phyloP scores from a whole-genome alignment of 2,113 vertebrate genomes.

The zebrafish (Danio rerio) region DNA sequence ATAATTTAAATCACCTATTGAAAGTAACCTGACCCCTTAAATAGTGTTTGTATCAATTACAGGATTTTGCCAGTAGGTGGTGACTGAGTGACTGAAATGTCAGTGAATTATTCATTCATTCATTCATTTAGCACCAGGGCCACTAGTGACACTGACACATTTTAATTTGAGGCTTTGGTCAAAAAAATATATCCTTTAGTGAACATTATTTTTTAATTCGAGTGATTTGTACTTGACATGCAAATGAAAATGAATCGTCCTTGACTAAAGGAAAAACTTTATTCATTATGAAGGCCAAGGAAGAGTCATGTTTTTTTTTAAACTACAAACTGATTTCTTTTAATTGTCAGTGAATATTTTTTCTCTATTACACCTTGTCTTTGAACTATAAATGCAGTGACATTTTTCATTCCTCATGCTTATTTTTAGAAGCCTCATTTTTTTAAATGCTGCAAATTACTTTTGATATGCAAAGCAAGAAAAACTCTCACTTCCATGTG shows the following conservation, averaged over 20 bases:
- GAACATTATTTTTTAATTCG: neutral
- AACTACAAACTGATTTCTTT: neutral
- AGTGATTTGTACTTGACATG: neutral
- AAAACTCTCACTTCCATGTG: neutral
- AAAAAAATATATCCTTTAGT: neutral
- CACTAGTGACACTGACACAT: neutral
- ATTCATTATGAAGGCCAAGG: neutral
- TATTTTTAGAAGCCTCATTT: neutral
- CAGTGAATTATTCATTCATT: too few relatives aligned
- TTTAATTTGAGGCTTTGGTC: neutral
- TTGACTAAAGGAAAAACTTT: neutral
- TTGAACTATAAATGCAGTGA: neutral
- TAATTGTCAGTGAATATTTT: neutral
- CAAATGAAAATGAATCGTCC: neutral
- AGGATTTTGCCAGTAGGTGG: too few relatives aligned
- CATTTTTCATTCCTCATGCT: neutral
- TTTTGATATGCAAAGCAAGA: neutral
- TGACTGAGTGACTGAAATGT: too few relatives aligned
- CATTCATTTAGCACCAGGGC: too few relatives aligned
- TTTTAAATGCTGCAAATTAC: conserved; percentile 9
- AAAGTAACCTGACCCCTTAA: too few relatives aligned
- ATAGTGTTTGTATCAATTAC: too few relatives aligned
- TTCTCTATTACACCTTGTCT: neutral
- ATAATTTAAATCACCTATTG: too few relatives aligned
- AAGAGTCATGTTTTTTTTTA: too few relatives aligned